These are phyloP conservation scores for Pseudanteris insignis DNA, from an alignment of 2,888 invertebrate genomes.

Conservation along the genomic window DNA sequence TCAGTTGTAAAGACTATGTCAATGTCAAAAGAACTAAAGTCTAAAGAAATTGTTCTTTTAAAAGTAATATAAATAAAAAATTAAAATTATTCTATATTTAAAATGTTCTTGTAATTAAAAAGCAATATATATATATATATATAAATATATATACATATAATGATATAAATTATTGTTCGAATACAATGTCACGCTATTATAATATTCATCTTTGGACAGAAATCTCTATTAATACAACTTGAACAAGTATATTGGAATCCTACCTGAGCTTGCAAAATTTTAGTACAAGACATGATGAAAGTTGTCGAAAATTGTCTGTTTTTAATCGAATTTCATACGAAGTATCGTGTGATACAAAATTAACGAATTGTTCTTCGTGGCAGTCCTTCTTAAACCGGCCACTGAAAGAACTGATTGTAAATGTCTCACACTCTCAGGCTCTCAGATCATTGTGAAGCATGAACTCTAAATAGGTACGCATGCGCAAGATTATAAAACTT, in stretches of 20 bases:
- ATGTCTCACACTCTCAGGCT: no score
- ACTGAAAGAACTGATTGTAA: constrained; percentile 64
- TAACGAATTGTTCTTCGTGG: constrained; percentile 51
- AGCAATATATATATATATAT: no score
- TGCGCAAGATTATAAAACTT: no score
- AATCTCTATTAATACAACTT: constrained; percentile 3
- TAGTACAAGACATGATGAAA: constrained; percentile 76
- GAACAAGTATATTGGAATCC: constrained; percentile 48
- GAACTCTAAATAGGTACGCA: constrained; percentile 54
- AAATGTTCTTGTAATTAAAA: no score
- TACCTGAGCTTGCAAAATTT: constrained; percentile 83
- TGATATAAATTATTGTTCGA: neutral
- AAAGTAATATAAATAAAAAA: no score
- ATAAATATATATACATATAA: no score
- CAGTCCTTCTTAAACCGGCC: constrained; percentile 67
- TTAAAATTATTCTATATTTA: no score
- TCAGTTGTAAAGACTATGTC: no score
- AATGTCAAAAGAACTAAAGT: no score
- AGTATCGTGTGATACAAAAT: constrained; percentile 44
- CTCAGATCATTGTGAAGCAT: constrained; percentile 43
- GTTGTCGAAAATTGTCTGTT: constrained; percentile 38
- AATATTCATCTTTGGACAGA: constrained; percentile 18
- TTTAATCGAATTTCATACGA: constrained; percentile 46
- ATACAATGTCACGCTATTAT: constrained; percentile 35
- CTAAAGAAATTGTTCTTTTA: no score